Conservation (phyloP, 2,797 vertebrate genomes). For the Percopsis omiscomaycus region DNA sequence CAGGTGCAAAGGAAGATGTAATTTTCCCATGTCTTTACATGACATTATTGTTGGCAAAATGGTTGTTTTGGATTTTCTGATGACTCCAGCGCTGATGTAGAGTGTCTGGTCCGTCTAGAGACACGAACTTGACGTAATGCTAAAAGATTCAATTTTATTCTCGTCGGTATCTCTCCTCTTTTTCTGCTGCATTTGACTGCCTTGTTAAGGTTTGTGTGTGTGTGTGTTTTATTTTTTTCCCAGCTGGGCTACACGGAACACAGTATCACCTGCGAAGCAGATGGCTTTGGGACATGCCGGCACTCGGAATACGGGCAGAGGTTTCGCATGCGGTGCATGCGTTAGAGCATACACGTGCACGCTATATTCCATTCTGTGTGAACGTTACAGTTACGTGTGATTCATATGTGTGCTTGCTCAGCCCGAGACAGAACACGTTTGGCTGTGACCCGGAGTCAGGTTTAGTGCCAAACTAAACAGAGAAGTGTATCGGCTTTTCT, state of each 20-base stretch:
- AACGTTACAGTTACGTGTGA: slow-evolving; percentile 35
- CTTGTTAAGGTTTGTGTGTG: not conserved
- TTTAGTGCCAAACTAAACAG: slow-evolving; percentile 64
- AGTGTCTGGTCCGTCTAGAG: slow-evolving; percentile 2
- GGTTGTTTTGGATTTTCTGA: not conserved
- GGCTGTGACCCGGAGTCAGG: slow-evolving; percentile 44
- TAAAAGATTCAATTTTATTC: not conserved
- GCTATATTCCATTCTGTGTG: slow-evolving; percentile 6
- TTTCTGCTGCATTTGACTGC: not conserved
- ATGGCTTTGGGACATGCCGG: slow-evolving; percentile 28
- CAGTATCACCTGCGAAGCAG: slow-evolving; percentile 34
- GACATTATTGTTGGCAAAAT: slow-evolving; percentile 2
- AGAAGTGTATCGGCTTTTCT: slow-evolving; percentile 63
- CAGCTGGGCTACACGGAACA: slow-evolving; percentile 6
- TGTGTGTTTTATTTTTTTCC: not conserved
- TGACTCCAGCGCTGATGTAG: not conserved
- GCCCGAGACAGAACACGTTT: slow-evolving; percentile 61
- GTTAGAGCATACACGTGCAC: slow-evolving; percentile 11
- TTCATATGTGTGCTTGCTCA: slow-evolving; percentile 33
- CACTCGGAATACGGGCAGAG: slow-evolving; percentile 16
- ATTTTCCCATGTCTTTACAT: slow-evolving; percentile 17
- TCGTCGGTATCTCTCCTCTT: not conserved
- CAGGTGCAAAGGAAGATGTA: slow-evolving; percentile 26
- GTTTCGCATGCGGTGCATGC: slow-evolving; percentile 4
- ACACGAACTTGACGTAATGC: not conserved